Conservation (phyloP, 2,888 invertebrate species). For the Drosophila flavopinicola region DNA sequence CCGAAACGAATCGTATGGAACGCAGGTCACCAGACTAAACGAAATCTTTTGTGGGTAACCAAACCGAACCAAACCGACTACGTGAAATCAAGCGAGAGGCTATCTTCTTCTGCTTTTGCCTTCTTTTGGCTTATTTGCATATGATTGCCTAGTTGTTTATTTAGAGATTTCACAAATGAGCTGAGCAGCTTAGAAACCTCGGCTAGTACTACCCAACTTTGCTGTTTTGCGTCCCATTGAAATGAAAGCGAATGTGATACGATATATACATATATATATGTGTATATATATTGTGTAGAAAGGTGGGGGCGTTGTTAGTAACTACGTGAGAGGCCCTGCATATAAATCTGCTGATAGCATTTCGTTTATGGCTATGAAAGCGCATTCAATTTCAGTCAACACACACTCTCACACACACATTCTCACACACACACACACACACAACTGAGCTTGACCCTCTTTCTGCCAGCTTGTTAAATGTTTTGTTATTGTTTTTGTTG, state of each 20-base stretch:
- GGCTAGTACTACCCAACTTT: slow-evolving; percentile 22
- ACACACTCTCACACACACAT: slow-evolving; percentile 3
- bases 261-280: too few relatives aligned
- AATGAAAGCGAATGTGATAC: slow-evolving; percentile 71
- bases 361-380: slow-evolving; percentile 60
- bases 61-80: slow-evolving; percentile 59
- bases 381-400: slow-evolving; percentile 50
- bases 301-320: slow-evolving; percentile 26
- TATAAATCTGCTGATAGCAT: slow-evolving; percentile 55
- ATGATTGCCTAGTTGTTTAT: slow-evolving; percentile 69
- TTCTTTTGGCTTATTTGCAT: slow-evolving; percentile 65
- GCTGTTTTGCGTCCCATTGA: slow-evolving; percentile 28
- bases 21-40: slow-evolving; percentile 59
- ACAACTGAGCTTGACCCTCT: slow-evolving; percentile 66
- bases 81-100: slow-evolving; percentile 49
- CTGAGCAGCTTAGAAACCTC: slow-evolving; percentile 44
- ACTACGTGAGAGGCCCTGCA: slow-evolving; percentile 53
- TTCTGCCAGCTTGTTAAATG: slow-evolving; percentile 54
- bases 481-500: slow-evolving; percentile 35
- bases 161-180: slow-evolving; percentile 69
- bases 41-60: slow-evolving; percentile 74
- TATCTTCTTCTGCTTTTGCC: slow-evolving; percentile 4
- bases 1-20: slow-evolving; percentile 74
- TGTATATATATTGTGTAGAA: slow-evolving; percentile 63
- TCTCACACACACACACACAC: slow-evolving; percentile 8